phyloP scores from a whole-genome alignment of 2,113 vertebrate species.

The Rutilus rutilus region DNA sequence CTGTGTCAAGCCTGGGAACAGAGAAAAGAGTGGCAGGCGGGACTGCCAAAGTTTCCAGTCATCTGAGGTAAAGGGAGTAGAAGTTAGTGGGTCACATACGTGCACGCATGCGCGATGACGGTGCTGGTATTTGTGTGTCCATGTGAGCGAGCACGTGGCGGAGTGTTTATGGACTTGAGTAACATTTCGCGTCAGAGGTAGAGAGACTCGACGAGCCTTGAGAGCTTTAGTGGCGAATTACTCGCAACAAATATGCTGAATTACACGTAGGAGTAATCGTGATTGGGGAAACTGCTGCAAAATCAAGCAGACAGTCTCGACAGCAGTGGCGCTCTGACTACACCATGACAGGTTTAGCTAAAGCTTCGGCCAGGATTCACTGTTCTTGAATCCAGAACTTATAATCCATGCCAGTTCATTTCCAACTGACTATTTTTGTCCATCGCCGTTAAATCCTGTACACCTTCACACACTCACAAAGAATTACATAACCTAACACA shows the following conservation, averaged over 20 bases:
- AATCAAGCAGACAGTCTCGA: constrained; percentile 4
- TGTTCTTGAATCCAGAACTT: neutral
- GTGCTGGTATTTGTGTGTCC: constrained; percentile 27
- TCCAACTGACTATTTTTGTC: neutral
- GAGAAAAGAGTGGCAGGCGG: constrained; percentile 59
- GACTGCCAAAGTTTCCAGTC: constrained; percentile 74
- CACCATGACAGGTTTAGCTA: neutral
- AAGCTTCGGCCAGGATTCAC: neutral
- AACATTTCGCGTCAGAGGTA: constrained; percentile 63
- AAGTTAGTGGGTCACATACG: constrained; percentile 76
- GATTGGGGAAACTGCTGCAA: neutral
- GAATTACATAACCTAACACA: neutral
- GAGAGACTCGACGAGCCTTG: constrained; percentile 27
- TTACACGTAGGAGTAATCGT: neutral
- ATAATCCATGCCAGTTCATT: neutral
- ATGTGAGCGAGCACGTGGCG: constrained; percentile 51
- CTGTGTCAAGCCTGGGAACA: neutral
- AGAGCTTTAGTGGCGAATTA: constrained; percentile 55
- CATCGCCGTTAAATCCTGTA: neutral
- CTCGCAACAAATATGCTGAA: neutral
- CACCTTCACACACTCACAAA: neutral
- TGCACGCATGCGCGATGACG: constrained; percentile 59
- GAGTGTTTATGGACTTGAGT: constrained; percentile 64
- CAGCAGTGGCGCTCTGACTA: neutral
- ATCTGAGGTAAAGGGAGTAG: constrained; percentile 79